Percentiles rank a stretch among this genome's conserved stretches.
Conservation (phyloP, 2,113 vertebrate genomes). For the Nerophis lumbriciformis region DNA sequence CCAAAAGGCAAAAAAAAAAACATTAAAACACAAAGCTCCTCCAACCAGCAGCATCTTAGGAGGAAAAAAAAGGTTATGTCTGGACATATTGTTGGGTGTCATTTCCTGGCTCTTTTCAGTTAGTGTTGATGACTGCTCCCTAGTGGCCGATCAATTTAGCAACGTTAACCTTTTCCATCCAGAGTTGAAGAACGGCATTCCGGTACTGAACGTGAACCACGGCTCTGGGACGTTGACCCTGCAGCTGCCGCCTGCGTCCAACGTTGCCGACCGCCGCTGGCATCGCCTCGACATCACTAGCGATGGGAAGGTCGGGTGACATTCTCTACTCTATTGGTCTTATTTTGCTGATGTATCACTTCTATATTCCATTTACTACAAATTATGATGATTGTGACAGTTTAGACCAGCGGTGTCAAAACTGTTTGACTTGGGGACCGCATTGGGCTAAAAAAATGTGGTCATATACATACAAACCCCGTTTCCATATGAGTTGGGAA, state of each 20-base stretch:
- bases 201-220: slow-evolving; percentile 75
- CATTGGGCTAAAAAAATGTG: too few relatives aligned
- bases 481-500: too few relatives aligned
- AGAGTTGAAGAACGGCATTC: slow-evolving; percentile 79
- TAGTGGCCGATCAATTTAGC: neutral
- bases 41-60: too few relatives aligned
- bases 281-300: slow-evolving; percentile 80
- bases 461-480: too few relatives aligned
- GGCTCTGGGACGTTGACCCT: slow-evolving; percentile 79
- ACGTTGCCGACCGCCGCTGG: slow-evolving; percentile 79
- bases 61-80: too few relatives aligned
- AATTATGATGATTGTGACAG: too few relatives aligned
- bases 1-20: too few relatives aligned
- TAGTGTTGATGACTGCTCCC: neutral
- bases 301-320: slow-evolving; percentile 76
- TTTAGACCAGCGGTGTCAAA: too few relatives aligned
- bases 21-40: too few relatives aligned
- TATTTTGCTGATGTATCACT: neutral
- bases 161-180: slow-evolving; percentile 14
- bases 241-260: slow-evolving; percentile 67
- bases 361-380: too few relatives aligned
- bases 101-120: neutral
- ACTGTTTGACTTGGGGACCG: too few relatives aligned
- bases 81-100: too few relatives aligned
- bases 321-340: neutral